Evolutionary conservation across 1,140 invertebrate genomes (phyloP).

Genomic region (Lordiphosa stackelbergi): DNA sequence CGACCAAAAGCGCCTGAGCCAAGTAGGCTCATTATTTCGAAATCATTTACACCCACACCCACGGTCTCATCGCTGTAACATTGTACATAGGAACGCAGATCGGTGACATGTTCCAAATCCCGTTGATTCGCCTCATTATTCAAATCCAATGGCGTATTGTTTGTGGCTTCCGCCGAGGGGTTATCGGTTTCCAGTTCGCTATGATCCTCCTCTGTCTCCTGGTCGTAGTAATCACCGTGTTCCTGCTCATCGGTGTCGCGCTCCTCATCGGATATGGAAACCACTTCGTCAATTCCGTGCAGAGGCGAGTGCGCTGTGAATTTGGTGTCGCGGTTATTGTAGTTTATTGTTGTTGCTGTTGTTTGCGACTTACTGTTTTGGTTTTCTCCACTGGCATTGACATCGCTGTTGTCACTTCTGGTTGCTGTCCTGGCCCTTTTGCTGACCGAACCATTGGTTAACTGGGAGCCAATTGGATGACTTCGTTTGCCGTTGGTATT

Average conservation of each 20-base stretch:
- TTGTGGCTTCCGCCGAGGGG: constrained; percentile 3
- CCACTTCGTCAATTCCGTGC: constrained; percentile 17
- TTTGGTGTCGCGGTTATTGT: constrained; percentile 45
- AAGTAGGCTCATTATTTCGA: constrained; percentile 89
- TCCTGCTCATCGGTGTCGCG: constrained; percentile 39
- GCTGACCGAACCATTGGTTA: constrained; percentile 40
- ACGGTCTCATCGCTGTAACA: constrained; percentile 81
- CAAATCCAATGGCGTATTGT: constrained; percentile 50
- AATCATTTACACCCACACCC: constrained; percentile 84
- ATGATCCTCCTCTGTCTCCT: constrained; percentile 36
- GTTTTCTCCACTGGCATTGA: constrained; percentile 3
- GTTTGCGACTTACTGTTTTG: constrained; percentile 3
- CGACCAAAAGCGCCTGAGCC: constrained; percentile 96
- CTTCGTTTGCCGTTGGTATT: constrained; percentile 34
- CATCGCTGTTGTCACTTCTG: no score
- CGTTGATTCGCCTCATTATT: constrained; percentile 56
- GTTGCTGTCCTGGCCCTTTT: no score
- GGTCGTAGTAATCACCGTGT: constrained; percentile 37
- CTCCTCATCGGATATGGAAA: constrained; percentile 32
- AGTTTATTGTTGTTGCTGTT: constrained; percentile 24
- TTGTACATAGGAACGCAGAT: constrained; percentile 53
- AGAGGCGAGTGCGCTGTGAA: constrained; percentile 46
- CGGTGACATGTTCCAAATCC: constrained; percentile 53
- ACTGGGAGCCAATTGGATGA: constrained; percentile 22
- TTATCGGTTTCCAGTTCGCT: constrained; percentile 23